Evolutionary conservation across 2,113 vertebrate species (phyloP).

Genomic region (Antennarius striatus): DNA sequence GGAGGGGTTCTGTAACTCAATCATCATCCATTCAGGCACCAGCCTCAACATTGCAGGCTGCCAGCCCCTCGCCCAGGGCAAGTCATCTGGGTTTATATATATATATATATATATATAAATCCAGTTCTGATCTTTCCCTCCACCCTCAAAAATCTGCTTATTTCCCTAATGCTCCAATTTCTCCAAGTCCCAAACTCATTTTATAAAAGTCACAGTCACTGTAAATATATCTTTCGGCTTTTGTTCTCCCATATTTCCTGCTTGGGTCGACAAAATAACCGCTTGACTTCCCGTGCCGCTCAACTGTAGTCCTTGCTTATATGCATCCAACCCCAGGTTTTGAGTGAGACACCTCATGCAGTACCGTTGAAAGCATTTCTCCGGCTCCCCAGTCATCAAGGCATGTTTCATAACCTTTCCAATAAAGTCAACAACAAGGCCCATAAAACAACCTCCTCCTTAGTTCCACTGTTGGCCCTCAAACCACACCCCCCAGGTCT

Average conservation of each 20-base stretch:
- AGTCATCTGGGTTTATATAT: constrained; percentile 71
- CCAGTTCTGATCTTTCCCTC: constrained; percentile 50
- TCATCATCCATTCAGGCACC: constrained; percentile 72
- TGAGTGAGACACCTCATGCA: constrained; percentile 67
- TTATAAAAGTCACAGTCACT: constrained; percentile 23
- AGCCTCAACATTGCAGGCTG: constrained; percentile 50
- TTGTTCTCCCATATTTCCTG: constrained; percentile 26
- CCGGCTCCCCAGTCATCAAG: constrained; percentile 72
- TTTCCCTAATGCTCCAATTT: constrained; percentile 45
- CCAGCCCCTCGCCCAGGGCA: constrained; percentile 61
- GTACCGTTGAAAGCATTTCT: constrained; percentile 78
- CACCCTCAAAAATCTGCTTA: constrained; percentile 25
- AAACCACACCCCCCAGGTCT: constrained; percentile 55
- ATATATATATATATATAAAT: constrained; percentile 19
- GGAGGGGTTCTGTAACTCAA: constrained; percentile 77
- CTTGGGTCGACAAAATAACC: constrained; percentile 48
- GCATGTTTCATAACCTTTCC: constrained; percentile 79
- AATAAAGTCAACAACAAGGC: constrained; percentile 76
- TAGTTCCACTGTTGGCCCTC: constrained; percentile 43
- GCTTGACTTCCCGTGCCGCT: constrained; percentile 28
- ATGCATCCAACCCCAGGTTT: constrained; percentile 56
- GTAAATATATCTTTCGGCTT: constrained; percentile 43
- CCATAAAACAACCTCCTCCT: constrained; percentile 23
- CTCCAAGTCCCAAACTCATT: constrained; percentile 28
- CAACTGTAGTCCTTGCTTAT: constrained; percentile 28